Base-by-base conservation (phyloP, 2,797 vertebrate genomes). In the Pelobates cultripes region DNA sequence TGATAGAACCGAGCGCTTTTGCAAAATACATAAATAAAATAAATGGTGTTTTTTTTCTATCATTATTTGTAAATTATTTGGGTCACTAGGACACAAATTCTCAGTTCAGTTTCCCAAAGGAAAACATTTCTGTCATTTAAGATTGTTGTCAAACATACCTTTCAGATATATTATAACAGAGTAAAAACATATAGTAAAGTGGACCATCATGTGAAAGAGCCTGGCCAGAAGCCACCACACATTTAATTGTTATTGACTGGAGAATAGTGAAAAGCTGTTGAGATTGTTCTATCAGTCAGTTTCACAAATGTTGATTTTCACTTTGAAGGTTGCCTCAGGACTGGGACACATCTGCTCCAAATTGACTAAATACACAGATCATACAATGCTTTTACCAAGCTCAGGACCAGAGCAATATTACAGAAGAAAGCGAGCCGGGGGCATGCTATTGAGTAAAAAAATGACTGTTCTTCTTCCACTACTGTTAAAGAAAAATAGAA, bases 321-420 rank as follows among this genome's bases (percentile, higher is more conserved):
- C 88, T 88, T 77, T 86, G 80, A 89, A 88, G 87, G 84, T 89
- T 86, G 89, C 89, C 88, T 87, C 80, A 88, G 89, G 88, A 90
- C 87, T 87, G 80, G 87, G 89, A 87, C 86, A 86, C 87, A 89
- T 86, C 86, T 88, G 88, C 85, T 91, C 85, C 81, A 28, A 28
- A 28, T 28, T 84, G 69, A 89, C 86, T 82, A 85, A 86, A 87
- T 90, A 91, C 84, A 90, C 89, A 81, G 79, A 41, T 82, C 86
- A 82, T 42, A 72, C 78, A 87, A 85, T 86, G 82, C 8, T 72
- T 85, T 88, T 87, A 92, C 92, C 89, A 86, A 71, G 84, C 81
- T 90, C 86, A 87, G 87, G 79, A 92, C 88, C 88, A 91, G 89
- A 85, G 82, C 78, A 86, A 85, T 82, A 76, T 81, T 90, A 82